Evolutionary conservation across 2,797 vertebrate species (phyloP), one percentile per base, ranked within the genome.

Genomic region (Champsocephalus gunnari): DNA sequence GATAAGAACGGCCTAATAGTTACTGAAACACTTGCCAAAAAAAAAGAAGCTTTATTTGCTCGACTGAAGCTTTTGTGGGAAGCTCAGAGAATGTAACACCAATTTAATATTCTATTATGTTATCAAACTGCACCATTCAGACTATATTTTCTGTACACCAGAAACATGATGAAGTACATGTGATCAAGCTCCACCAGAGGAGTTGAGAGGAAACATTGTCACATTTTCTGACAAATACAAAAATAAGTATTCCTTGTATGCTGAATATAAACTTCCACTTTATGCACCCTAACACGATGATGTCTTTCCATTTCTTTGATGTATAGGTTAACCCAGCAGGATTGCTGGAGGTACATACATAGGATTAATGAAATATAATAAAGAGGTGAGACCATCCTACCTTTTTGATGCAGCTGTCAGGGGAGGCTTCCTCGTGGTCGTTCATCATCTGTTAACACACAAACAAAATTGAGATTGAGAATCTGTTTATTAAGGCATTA

Each of bases 321-420:
- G 38, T 48, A 0, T 4, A 21, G 13, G 41, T 21, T 1, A 77
- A 71, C 34, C 57, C 57, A 61, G 51, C 3, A 4, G 17, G 43
- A 38, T 4, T n/a, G 34, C 2, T 49, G 28, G 44, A 51, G 17
- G 4, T 5, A 8, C 1, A 47, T 9, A 58, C 21, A 34, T 3
- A 47, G 0, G 10, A 66, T 44, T 41, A 17, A 3, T 50, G 17
- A 55, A 64, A 28, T 0, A 12, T 2, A 5, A 63, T 5, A 48
- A 43, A 47, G 0, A 34, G 28, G 43, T 14, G 38, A 28, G 17
- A 70, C 24, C 14, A 4, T 80, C 95, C 88, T 97, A 99, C 98
- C 97, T 99, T 99, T 92, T 96, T 97, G 70, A 97, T 92, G 82
- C 94, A 97, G 93, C 95, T 95, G 75, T 98, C 97, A 54, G 96